These are phyloP conservation scores for Neuroterus valhalla DNA, from an alignment of 1,140 invertebrate species.

Conservation along the genomic window DNA sequence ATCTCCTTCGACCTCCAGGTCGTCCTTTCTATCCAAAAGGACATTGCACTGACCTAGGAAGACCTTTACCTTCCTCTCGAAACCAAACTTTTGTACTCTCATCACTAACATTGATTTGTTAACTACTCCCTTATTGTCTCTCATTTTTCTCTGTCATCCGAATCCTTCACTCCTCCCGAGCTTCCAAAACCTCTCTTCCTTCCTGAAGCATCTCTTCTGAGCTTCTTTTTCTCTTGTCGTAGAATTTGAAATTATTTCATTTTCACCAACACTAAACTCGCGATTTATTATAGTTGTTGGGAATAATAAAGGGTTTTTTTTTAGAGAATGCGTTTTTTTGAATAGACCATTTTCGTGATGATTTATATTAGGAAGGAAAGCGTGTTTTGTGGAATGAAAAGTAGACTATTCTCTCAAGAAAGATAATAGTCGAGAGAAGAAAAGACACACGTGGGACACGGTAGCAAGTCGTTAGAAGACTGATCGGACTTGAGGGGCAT, in stretches of 20 bases:
- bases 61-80: too few relatives aligned
- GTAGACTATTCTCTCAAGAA: background rate
- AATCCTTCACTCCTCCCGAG: background rate
- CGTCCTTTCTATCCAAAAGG: background rate
- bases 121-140: too few relatives aligned
- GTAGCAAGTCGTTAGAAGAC: constrained; percentile 65
- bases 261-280: too few relatives aligned
- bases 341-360: background rate
- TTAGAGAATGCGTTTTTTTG: too few relatives aligned
- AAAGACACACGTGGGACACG: constrained; percentile 62
- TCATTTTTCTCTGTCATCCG: too few relatives aligned
- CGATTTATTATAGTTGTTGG: too few relatives aligned
- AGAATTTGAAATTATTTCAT: too few relatives aligned
- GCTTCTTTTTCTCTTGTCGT: background rate
- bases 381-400: background rate
- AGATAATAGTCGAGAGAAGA: constrained; percentile 16
- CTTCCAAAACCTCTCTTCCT: background rate
- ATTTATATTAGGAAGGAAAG: background rate
- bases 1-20: background rate
- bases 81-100: too few relatives aligned
- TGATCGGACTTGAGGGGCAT: constrained; percentile 73
- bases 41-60: background rate
- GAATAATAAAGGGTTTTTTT: too few relatives aligned
- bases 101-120: too few relatives aligned
- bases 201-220: background rate